These are phyloP conservation scores for Oxygymnocypris stewartii DNA, from an alignment of 2,113 vertebrate species.

Conservation along the genomic window DNA sequence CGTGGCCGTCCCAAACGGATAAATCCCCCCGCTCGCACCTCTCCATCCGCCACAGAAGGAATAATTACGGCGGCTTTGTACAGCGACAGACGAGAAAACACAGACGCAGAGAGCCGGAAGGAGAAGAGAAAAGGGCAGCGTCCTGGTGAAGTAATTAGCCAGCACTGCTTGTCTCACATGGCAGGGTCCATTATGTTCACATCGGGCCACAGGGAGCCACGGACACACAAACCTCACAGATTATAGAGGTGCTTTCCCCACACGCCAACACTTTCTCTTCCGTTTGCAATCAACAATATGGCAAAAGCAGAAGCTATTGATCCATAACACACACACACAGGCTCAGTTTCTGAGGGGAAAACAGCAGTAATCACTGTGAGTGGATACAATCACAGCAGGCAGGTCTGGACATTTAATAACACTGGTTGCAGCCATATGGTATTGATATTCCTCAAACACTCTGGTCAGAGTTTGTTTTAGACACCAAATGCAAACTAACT, in stretches of 20 bases:
- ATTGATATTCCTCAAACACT: constrained; percentile 1
- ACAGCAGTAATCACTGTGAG: constrained; percentile 18
- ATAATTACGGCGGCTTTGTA: constrained; percentile 55
- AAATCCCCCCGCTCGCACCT: constrained; percentile 51
- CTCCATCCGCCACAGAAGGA: constrained; percentile 49
- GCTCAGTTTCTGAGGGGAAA: constrained; percentile 5
- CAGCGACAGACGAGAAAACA: background rate
- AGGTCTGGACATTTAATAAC: background rate
- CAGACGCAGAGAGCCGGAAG: background rate
- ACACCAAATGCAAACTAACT: background rate
- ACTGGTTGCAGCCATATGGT: background rate
- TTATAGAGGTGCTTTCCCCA: background rate
- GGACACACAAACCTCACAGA: constrained; percentile 8
- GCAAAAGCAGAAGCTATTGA: background rate
- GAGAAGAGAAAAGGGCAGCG: constrained; percentile 22
- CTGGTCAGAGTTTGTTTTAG: constrained; percentile 3
- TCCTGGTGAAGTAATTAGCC: constrained; percentile 13
- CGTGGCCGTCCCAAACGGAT: background rate
- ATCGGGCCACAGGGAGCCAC: background rate
- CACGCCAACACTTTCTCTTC: background rate
- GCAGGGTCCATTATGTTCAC: constrained; percentile 14
- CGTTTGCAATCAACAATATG: background rate
- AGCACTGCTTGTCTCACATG: constrained; percentile 23
- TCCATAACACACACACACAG: background rate
- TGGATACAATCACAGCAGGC: background rate